Evolutionary conservation across 2,113 vertebrate species (phyloP).

Genomic region (Stegostoma tigrinum): DNA sequence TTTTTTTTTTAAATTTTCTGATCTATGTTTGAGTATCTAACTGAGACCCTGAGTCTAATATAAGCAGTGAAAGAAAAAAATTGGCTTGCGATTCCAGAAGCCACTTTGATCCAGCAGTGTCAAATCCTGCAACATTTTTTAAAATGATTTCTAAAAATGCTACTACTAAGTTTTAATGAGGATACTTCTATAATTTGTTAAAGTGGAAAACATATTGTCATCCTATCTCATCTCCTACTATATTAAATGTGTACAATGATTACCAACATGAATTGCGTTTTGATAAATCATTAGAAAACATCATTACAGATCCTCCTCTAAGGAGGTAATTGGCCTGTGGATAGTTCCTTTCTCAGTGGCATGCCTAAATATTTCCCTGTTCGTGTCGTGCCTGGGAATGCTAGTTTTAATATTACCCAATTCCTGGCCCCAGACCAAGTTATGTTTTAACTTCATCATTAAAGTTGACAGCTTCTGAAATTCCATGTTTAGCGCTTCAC

Average conservation of each 20-base stretch:
- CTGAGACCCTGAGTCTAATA: neutral
- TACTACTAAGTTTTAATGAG: neutral
- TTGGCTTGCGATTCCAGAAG: neutral
- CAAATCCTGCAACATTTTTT: neutral
- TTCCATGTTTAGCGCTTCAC: neutral
- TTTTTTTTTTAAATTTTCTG: neutral
- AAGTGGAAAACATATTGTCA: neutral
- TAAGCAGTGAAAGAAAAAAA: neutral
- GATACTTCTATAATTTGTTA: neutral
- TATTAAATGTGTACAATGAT: no score
- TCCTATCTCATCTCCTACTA: neutral
- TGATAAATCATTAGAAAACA: neutral
- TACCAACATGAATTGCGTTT: neutral
- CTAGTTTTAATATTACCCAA: constrained; percentile 34
- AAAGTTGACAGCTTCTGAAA: constrained; percentile 21
- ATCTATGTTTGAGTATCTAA: neutral
- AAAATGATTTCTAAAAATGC: neutral
- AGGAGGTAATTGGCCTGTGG: neutral
- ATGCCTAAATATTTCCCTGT: constrained; percentile 19
- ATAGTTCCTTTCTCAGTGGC: neutral
- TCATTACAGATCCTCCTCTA: neutral
- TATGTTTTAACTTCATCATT: constrained; percentile 16
- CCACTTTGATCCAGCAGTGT: constrained; percentile 6
- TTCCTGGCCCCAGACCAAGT: constrained; percentile 22
- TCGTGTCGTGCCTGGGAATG: constrained; percentile 27